Base-by-base conservation (phyloP, 2,113 vertebrate genomes). In the Rhipidura dahli region DNA sequence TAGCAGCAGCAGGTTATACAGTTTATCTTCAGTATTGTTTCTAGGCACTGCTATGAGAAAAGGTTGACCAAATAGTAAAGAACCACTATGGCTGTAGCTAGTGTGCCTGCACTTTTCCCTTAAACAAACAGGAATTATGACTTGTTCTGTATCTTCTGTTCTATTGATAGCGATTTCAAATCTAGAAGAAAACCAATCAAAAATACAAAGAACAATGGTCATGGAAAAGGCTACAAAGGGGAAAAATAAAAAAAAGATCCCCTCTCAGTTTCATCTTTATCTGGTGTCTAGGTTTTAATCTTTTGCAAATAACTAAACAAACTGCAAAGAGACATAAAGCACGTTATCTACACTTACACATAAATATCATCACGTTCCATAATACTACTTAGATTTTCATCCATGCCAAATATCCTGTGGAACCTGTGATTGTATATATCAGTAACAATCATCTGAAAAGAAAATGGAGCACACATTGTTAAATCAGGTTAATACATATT, bases 391-490 rank as follows among this genome's bases (percentile, higher is more conserved):
- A 99, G 98, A 98, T 99, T 99, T 97, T 99, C 99, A 95, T 99
- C 99, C 97, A 98, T 98, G 87, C 98, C 98, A 73, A 99, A 99
- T 98, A 99, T 99, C 92, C 99, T 98, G 95, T 99, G 99, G 97
- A 99, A 99, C 69, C 99, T 98, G 96, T 99, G 99, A 98, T 99
- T 99, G 98, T 99, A 99, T 98, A 99, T 99, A 97, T 99, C 99
- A 42, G 99, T 99, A 94, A 99, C 99, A 96, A 99, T 98, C 98
- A 98, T 98, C 98, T 98, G 94, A 91, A 94, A 98, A 96, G 77
- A 76, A 97, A 98, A 97, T 1, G 31, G 26, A 87, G 51, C 70
- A 83, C 9, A 42, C 42, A 94, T 69, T 47, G 96, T 80, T 97
- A 89, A 69, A 82, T 72, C 45, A 84, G 40, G n/a, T 61, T 84